phyloP scores from a whole-genome alignment of 2,888 invertebrate species.

The Arctia plantaginis region DNA sequence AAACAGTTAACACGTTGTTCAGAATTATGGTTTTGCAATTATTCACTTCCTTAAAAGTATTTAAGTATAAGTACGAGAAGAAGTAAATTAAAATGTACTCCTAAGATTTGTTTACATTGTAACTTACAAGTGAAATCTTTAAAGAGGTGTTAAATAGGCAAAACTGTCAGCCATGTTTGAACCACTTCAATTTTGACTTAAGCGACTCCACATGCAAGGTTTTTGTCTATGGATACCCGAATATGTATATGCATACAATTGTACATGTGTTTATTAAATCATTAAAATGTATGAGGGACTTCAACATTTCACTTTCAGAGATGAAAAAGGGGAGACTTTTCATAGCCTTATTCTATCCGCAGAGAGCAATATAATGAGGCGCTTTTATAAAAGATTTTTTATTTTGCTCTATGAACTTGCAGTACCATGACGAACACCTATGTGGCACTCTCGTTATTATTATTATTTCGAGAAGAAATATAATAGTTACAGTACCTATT shows the following conservation, averaged over 20 bases:
- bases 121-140: background rate
- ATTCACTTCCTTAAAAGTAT: too few relatives aligned
- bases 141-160: background rate
- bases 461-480: background rate
- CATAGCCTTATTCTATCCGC: slow-evolving; percentile 22
- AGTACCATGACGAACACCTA: background rate
- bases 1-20: too few relatives aligned
- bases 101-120: background rate
- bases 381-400: slow-evolving; percentile 31
- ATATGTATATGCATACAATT: too few relatives aligned
- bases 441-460: too few relatives aligned
- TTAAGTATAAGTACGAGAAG: too few relatives aligned
- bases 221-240: background rate
- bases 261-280: slow-evolving; percentile 16
- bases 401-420: background rate
- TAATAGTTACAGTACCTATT: background rate
- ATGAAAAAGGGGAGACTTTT: slow-evolving; percentile 20
- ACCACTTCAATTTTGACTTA: background rate
- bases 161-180: background rate
- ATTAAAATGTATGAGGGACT: slow-evolving; percentile 43
- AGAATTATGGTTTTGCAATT: too few relatives aligned
- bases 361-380: slow-evolving; percentile 40
- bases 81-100: background rate
- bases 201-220: background rate
- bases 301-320: slow-evolving; percentile 20